Base-by-base conservation (phyloP, 2,888 invertebrate genomes). In the Lochmaea capreae region DNA sequence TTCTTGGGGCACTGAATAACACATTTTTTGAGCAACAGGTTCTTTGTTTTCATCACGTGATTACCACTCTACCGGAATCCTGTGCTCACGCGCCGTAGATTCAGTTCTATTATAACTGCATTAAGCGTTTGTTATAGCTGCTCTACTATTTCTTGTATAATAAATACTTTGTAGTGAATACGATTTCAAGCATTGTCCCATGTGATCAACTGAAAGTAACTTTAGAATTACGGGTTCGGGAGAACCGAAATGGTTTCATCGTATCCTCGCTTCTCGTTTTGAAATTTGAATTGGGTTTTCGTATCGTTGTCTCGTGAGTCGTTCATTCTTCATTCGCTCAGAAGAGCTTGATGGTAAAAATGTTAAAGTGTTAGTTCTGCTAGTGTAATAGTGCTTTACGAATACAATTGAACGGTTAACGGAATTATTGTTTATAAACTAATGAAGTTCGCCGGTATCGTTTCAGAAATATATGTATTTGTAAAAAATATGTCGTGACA, bases 21-120 rank as follows among this genome's bases (percentile, higher is more conserved):
- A 49, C n/a, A 2, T n/a, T 16, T 18, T 54, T 59, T 11, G 52
- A 49, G 62, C 68, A 68, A 68, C 68, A 68, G 61, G 68, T 68
- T 61, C 67, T 62, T 68, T 68, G 61, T 68, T 68, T 33, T 68
- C 26, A 14, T 68, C 68, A 68, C 68, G 68, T 68, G 68, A 62
- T 33, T 52, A 43, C 11, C 8, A n/a, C 52, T 68, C 1, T 18
- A 18, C 54, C n/a, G 8, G n/a, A 16, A 18, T 16, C 16, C n/a
- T 54, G 8, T 54, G 10, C 54, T 18, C 54, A 54, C 16, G 54
- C 54, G 54, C 16, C 10, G 16, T 54, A 54, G 12, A 3, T 54
- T 18, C 16, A 18, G 8, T 54, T 54, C 54, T 16, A 52, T n/a
- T 6, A 52, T 16, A 52, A 12, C 2, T 16, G 4, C 9, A 10